Base-by-base conservation (phyloP, 2,113 vertebrate genomes). In the Rattus rattus region DNA sequence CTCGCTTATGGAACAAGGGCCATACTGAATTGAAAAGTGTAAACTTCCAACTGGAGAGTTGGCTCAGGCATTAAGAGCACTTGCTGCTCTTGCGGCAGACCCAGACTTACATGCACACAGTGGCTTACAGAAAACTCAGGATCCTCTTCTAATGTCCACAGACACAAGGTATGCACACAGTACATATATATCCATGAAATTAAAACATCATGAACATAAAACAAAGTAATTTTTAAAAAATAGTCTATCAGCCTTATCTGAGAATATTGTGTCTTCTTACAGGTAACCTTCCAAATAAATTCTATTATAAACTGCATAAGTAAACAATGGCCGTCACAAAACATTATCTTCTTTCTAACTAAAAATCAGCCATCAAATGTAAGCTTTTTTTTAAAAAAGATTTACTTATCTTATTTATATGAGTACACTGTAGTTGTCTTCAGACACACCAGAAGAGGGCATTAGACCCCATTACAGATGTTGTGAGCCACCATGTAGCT, bases 251-350 rank as follows among this genome's bases (percentile, higher is more conserved):
- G 22, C n/a, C 43, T 39, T 52, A 52, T 56, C 52, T 83, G 14
- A 28, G 59, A 63, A 20, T 69, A 86, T 47, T 36, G 28, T 47
- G 28, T 43, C 83, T 65, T 54, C 39, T 33, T 56, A 28, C 47
- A 90, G 56, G 12, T 39, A 69, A 86, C 73, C 67, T 94, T 93
- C 63, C 83, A 89, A 84, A 94, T 77, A 94, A 95, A 80, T 63
- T 72, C 76, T 83, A 26, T 14, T 12, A 2, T 49, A 72, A 69
- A 61, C 59, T 89, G 36, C 12, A 43, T 54, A 81, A 61, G 26
- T 43, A 92, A 83, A 95, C 36, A 92, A 90, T 33, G 33, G 17
- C 70, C 69, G 81, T 80, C 14, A 89, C 88, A 75, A 17, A 85
- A 63, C 47, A 54, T 26, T 43, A 20, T 59, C 67, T 36, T 72